Conservation (phyloP, 2,888 invertebrate species). For the Galeruca laticollis region DNA sequence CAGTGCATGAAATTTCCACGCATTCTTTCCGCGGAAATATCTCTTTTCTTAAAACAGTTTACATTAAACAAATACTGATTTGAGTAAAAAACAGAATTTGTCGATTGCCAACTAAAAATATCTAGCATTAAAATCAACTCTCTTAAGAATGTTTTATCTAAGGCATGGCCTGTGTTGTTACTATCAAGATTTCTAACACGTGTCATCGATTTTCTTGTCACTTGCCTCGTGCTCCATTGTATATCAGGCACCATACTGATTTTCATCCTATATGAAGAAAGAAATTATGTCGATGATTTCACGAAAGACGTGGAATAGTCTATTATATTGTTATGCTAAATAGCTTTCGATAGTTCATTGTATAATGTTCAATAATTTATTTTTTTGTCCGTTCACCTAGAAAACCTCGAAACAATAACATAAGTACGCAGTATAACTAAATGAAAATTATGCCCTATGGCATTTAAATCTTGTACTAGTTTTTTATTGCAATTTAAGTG, state of each 20-base stretch:
- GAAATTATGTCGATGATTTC: constrained; percentile 4
- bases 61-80: background rate
- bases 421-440: too few relatives aligned
- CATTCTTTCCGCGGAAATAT: background rate
- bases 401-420: too few relatives aligned
- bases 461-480: too few relatives aligned
- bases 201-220: constrained; percentile 26
- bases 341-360: background rate
- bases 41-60: background rate
- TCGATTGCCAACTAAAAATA: background rate
- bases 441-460: too few relatives aligned
- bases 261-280: constrained; percentile 7
- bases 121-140: background rate
- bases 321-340: background rate
- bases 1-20: too few relatives aligned
- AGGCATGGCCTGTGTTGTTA: background rate
- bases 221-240: constrained; percentile 24
- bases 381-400: background rate
- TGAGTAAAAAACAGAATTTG: background rate
- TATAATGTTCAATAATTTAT: background rate
- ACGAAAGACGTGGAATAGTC: background rate
- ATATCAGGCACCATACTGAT: constrained; percentile 12
- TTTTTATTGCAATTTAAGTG: too few relatives aligned
- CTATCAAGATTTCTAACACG: constrained; percentile 19
- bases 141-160: constrained; percentile 4